Evolutionary conservation across 2,888 invertebrate genomes (phyloP), one percentile per base, ranked within the genome.

Genomic region (Hoplodrina blanda): DNA sequence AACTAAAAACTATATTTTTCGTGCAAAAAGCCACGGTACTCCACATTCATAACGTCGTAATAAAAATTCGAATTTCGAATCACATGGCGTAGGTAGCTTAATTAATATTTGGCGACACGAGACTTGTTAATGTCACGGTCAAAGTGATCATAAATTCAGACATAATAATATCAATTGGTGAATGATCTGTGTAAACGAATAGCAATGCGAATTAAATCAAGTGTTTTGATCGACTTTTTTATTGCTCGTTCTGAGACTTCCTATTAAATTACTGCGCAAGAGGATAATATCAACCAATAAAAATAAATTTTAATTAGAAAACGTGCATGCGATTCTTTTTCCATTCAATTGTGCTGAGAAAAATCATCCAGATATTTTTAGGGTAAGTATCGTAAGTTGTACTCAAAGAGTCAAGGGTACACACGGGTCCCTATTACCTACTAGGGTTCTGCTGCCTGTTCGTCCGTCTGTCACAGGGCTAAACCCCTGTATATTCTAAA

Each of bases 61-160:
- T 69, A 63, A 69, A 69, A 64, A 46, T 13, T 50, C 10, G 10
- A 60, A 52, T 41, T 53, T 53, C 13, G 25, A 53, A 49, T 49
- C 49, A 25, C 15, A 10, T 20, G 17, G 15, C 10, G 10, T 55
- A 33, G 11, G 55, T 56, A 56, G 37, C n/a, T 17, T 11, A n/a
- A 57, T 62, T 44, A n/a, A 54, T 60, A 69, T 71, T 68, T 37
- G 53, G 15, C 49, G 67, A 74, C 65, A 53, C 46, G n/a, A 66
- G 54, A 64, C 65, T 61, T 76, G 69, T 10, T 80, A 84, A 85
- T 86, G 83, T 84, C 85, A 85, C 44, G 85, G 83, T 76, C 85
- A 82, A 76, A 78, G 55, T 54, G 15, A 73, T 78, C 63, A 60
- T 72, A 67, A 67, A 76, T 62, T 64, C 49, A 64, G 15, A 19